Evolutionary conservation across 2,888 invertebrate species (phyloP).

Genomic region (Troglohyphantes excavatus): DNA sequence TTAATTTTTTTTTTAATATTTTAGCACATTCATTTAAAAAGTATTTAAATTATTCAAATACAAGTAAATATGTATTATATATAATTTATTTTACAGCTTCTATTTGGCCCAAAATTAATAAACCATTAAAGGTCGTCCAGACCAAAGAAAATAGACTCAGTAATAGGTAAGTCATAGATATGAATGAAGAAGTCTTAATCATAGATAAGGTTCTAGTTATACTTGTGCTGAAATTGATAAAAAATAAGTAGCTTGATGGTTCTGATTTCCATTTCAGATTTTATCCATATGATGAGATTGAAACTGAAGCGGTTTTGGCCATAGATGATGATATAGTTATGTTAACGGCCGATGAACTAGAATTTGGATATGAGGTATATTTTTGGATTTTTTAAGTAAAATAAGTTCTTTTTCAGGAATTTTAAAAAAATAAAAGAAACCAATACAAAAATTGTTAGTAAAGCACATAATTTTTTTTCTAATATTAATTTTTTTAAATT

Average conservation of each 20-base stretch:
- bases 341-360: slow-evolving; percentile 96
- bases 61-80: background rate
- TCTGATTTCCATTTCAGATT: slow-evolving; percentile 85
- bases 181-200: background rate
- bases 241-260: background rate
- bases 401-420: too few relatives aligned
- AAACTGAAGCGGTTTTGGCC: slow-evolving; percentile 96
- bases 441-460: too few relatives aligned
- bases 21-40: too few relatives aligned
- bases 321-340: slow-evolving; percentile 98
- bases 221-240: too few relatives aligned
- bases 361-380: slow-evolving; percentile 91
- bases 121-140: slow-evolving; percentile 94
- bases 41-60: too few relatives aligned
- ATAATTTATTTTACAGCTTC: slow-evolving; percentile 86
- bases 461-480: too few relatives aligned
- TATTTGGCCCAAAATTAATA: slow-evolving; percentile 93
- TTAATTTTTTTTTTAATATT: too few relatives aligned
- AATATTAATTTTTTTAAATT: too few relatives aligned
- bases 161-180: slow-evolving; percentile 84
- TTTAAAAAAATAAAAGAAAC: too few relatives aligned
- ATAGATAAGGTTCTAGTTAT: background rate
- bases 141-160: slow-evolving; percentile 95
- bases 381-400: too few relatives aligned
- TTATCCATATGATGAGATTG: slow-evolving; percentile 96